Percentiles rank a stretch among this genome's conserved stretches.
Evolutionary conservation across 2,888 invertebrate species (phyloP).

Genomic region (Erpobdella octoculata): DNA sequence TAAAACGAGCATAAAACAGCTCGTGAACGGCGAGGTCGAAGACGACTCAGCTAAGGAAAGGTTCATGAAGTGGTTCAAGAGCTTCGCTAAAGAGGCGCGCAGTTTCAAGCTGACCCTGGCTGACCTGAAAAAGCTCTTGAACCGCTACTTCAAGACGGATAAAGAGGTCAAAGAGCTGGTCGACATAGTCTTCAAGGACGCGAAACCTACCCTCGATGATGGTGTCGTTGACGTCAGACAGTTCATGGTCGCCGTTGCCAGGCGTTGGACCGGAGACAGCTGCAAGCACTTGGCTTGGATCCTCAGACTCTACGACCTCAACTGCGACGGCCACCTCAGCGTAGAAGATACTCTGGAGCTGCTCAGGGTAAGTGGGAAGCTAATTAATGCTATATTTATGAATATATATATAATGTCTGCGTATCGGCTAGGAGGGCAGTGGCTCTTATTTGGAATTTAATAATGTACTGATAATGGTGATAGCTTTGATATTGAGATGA

Average conservation of each 20-base stretch:
- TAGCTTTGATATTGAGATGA: no score
- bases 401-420: no score
- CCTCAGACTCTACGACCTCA: conserved; percentile 96
- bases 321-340: conserved; percentile 97
- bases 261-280: conserved; percentile 89
- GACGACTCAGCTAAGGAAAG: conserved; percentile 21
- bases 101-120: not conserved
- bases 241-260: conserved; percentile 92
- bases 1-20: no score
- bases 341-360: no score
- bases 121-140: conserved; percentile 18
- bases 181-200: conserved; percentile 83
- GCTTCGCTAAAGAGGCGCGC: conserved; percentile 16
- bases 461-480: no score
- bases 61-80: conserved; percentile 19
- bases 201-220: conserved; percentile 82
- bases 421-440: no score
- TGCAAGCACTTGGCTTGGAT: conserved; percentile 98
- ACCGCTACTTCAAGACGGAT: conserved; percentile 90
- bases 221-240: conserved; percentile 95
- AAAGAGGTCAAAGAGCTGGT: no score
- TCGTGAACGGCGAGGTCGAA: no score
- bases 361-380: no score
- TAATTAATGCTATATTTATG: no score
- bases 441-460: no score